These are phyloP conservation scores for Bovichtus variegatus DNA, from an alignment of 2,797 vertebrate genomes.

Conservation along the genomic window DNA sequence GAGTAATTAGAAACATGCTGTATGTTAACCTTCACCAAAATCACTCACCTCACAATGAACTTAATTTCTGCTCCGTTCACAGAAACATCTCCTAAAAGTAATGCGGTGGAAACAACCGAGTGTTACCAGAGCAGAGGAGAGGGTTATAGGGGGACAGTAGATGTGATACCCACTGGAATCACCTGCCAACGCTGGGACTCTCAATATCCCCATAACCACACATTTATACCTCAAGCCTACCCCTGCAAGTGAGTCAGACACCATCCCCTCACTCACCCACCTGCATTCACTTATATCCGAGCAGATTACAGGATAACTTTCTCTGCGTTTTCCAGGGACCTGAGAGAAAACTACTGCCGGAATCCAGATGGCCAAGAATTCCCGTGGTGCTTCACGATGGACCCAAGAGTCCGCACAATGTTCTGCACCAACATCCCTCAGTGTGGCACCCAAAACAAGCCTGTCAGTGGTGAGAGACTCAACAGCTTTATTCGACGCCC, in stretches of 20 bases:
- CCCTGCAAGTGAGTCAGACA: slow-evolving; percentile 94
- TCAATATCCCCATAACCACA: slow-evolving; percentile 95
- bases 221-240: slow-evolving; percentile 92
- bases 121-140: slow-evolving; percentile 91
- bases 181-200: slow-evolving; percentile 95
- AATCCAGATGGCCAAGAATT: slow-evolving; percentile 97
- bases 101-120: slow-evolving; percentile 82
- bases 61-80: slow-evolving; percentile 21
- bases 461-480: slow-evolving; percentile 75
- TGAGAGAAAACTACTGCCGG: slow-evolving; percentile 97
- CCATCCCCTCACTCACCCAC: slow-evolving; percentile 38
- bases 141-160: slow-evolving; percentile 90
- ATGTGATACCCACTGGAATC: slow-evolving; percentile 88
- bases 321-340: slow-evolving; percentile 86
- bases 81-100: slow-evolving; percentile 71
- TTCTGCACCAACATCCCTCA: slow-evolving; percentile 95
- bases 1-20: background rate
- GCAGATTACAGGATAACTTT: slow-evolving; percentile 37
- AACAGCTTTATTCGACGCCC: slow-evolving; percentile 37
- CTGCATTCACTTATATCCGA: slow-evolving; percentile 28
- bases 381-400: slow-evolving; percentile 98
- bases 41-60: background rate
- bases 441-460: slow-evolving; percentile 83
- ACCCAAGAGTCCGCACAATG: slow-evolving; percentile 92
- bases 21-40: background rate